These are phyloP conservation scores for Muscidifurax raptorellus DNA, from an alignment of 1,140 invertebrate species.

Conservation along the genomic window DNA sequence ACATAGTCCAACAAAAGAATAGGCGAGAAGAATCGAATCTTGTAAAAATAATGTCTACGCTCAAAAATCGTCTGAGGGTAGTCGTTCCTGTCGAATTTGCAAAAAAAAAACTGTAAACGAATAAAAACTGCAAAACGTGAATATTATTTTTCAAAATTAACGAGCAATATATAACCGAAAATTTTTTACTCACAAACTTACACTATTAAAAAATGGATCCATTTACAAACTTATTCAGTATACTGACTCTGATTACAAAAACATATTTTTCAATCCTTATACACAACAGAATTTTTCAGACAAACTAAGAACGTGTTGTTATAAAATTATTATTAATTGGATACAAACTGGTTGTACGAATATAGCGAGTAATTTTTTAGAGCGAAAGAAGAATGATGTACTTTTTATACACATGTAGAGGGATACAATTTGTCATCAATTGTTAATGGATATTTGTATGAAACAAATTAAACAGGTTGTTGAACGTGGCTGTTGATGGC, in stretches of 20 bases:
- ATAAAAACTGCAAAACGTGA: background rate
- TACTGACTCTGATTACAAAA: background rate
- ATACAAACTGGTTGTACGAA: constrained; percentile 10
- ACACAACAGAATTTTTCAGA: background rate
- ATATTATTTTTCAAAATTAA: background rate
- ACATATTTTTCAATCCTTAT: constrained; percentile 13
- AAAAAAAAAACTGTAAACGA: background rate
- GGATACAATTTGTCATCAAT: background rate
- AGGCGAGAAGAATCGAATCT: background rate
- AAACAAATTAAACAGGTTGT: constrained; percentile 1
- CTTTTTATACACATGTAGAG: constrained; percentile 1
- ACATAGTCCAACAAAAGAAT: background rate
- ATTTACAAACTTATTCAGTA: background rate
- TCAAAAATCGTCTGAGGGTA: background rate
- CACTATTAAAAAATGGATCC: background rate
- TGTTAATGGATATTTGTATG: background rate
- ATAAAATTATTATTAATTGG: constrained; percentile 1
- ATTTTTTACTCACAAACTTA: background rate
- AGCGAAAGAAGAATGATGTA: background rate
- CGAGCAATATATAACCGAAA: no score
- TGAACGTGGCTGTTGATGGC: background rate
- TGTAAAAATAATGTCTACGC: background rate
- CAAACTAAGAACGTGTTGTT: background rate
- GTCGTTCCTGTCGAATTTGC: background rate
- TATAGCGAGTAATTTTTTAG: background rate